Conservation (phyloP, 2,888 invertebrate species). For the Drosophila prostipennis region DNA sequence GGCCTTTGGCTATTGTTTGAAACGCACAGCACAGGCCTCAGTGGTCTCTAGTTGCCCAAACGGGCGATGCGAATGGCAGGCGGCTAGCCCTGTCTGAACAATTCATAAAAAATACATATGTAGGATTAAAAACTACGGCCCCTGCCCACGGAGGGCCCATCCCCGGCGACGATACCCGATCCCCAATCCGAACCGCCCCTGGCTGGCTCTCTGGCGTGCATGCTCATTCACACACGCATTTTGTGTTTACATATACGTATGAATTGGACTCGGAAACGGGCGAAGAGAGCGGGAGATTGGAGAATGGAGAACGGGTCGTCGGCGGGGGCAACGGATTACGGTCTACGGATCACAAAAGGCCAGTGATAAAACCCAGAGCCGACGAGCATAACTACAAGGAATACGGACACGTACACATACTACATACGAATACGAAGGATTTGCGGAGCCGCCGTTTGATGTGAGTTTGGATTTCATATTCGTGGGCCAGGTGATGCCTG, state of each 20-base stretch:
- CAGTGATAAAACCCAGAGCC: slow-evolving; percentile 8
- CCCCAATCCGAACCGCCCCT: slow-evolving; percentile 28
- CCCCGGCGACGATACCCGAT: too few species aligned
- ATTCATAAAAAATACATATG: neutral
- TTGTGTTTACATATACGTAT: neutral
- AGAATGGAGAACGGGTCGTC: neutral
- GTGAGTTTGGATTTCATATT: neutral
- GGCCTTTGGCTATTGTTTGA: slow-evolving; percentile 23
- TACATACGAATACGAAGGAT: slow-evolving; percentile 16
- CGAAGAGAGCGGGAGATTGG: slow-evolving; percentile 1
- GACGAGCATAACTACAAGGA: slow-evolving; percentile 12
- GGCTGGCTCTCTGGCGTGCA: slow-evolving; percentile 27
- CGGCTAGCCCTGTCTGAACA: slow-evolving; percentile 8
- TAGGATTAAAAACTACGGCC: slow-evolving; percentile 15
- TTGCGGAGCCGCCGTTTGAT: slow-evolving; percentile 6
- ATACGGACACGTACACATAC: slow-evolving; percentile 29
- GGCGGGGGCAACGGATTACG: neutral
- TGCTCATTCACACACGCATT: slow-evolving; percentile 20
- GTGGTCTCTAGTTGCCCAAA: slow-evolving; percentile 2
- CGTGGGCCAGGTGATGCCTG: slow-evolving; percentile 7
- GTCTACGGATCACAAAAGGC: neutral
- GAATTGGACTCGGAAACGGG: neutral
- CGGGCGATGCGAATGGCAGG: slow-evolving; percentile 1
- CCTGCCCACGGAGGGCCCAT: slow-evolving; percentile 4
- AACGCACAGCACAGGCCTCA: slow-evolving; percentile 15